Base-by-base conservation (phyloP, 2,888 invertebrate genomes). In the Magallana nippona region DNA sequence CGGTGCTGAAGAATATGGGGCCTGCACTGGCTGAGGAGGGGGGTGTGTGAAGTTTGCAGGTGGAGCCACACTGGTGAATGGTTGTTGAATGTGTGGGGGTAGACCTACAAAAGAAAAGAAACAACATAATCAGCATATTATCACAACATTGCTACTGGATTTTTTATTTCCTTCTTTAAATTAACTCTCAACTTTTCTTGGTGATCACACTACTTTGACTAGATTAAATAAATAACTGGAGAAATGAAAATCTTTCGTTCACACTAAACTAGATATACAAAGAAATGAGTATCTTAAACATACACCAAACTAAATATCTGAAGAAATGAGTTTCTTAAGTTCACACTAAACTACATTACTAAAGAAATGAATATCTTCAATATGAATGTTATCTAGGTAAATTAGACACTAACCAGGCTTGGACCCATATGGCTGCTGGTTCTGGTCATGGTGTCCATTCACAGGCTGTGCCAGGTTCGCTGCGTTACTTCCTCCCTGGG, bases 401-500 rank as follows among this genome's bases (percentile, higher is more conserved):
- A 60, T 8, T 8, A 11, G n/a, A 22, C 27, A 63, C 63, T 22
- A 22, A 63, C 63, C 63, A 10, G 63, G 63, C 63, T 63, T 63
- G 19, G 56, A 22, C 22, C 56, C 79, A 56, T 22, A 79, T 11
- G 79, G 27, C 5, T 55, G 56, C 19, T 79, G 56, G n/a, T 19
- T 17, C 27, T 15, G 27, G 57, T 27, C 57, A 27, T 79, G 79
- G 79, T 57, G 79, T 19, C 79, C 79, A 56, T 79, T 79, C 1
- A 81, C 81, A 62, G 60, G 63, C 62, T 60, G 63, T 1, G 58
- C 15, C 19, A 81, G n/a, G 17, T 60, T 55, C 10, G 60, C 62
- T 44, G 81, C 58, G 22, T 55, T 55, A 44, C 55, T 81, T 57
- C 81, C 81, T 44, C 81, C 60, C 11, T 81, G 58, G 10, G 44